Conservation (phyloP, 1,140 invertebrate species). For the Pissodes strobi region DNA sequence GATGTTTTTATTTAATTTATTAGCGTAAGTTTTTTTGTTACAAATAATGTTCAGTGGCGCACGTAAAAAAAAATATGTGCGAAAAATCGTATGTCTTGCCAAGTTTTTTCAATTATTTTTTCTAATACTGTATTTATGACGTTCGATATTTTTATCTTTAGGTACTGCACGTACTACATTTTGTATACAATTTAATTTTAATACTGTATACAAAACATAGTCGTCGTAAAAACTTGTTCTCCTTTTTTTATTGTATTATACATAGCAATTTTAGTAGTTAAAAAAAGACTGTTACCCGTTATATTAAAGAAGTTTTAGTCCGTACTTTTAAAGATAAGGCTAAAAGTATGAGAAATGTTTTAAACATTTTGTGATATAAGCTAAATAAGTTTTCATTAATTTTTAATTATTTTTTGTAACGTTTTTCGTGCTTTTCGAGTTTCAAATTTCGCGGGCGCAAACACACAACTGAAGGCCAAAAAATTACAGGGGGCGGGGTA, state of each 20-base stretch:
- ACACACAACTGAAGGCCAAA: slow-evolving; percentile 11
- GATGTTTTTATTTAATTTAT: slow-evolving; percentile 31
- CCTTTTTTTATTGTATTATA: slow-evolving; percentile 13
- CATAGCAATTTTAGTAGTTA: slow-evolving; percentile 51
- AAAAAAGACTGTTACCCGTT: slow-evolving; percentile 58
- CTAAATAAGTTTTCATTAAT: slow-evolving; percentile 7
- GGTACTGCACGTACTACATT: neutral
- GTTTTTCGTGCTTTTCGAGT: neutral
- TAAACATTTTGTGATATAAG: slow-evolving; percentile 50
- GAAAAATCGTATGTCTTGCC: slow-evolving; percentile 28
- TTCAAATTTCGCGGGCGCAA: too few species aligned
- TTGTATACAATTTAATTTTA: too few species aligned
- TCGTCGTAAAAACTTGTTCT: too few species aligned
- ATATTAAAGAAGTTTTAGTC: slow-evolving; percentile 49
- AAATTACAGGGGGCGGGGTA: too few species aligned
- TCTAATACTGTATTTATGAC: neutral
- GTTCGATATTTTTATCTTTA: neutral
- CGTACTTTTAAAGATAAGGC: slow-evolving; percentile 33
- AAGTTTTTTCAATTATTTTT: slow-evolving; percentile 19
- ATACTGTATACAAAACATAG: too few species aligned
- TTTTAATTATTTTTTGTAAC: neutral
- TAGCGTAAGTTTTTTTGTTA: slow-evolving; percentile 15
- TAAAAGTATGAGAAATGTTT: slow-evolving; percentile 46
- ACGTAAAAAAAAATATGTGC: neutral
- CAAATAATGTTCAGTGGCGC: neutral